phyloP scores from a whole-genome alignment of 2,888 invertebrate genomes.

The Scaptomyza reducta region DNA sequence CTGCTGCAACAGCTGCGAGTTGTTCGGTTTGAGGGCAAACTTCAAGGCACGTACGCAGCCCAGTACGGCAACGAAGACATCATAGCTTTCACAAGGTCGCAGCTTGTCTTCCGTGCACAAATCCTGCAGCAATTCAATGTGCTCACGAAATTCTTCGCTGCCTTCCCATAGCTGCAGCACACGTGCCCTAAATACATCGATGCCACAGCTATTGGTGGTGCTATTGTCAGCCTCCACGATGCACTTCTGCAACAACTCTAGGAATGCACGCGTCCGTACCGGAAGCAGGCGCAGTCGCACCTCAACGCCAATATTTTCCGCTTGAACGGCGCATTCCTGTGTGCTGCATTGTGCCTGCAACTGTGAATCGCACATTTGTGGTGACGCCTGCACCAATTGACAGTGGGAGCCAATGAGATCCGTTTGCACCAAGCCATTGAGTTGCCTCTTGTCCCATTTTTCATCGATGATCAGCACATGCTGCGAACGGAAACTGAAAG shows the following conservation, averaged over 20 bases:
- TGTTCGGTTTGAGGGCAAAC: constrained; percentile 67
- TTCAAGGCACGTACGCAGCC: constrained; percentile 69
- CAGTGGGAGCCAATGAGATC: constrained; percentile 15
- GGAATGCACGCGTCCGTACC: constrained; percentile 52
- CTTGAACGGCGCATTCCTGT: constrained; percentile 62
- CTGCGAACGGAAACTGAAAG: constrained; percentile 11
- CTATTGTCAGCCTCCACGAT: constrained; percentile 6
- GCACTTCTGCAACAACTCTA: constrained; percentile 54
- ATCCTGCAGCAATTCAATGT: constrained; percentile 67
- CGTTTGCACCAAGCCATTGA: constrained; percentile 57
- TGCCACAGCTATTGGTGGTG: constrained; percentile 10
- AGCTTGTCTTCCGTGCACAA: constrained; percentile 40
- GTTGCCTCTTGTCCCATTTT: constrained; percentile 20
- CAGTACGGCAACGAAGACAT: constrained; percentile 75
- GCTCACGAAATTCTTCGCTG: constrained; percentile 70
- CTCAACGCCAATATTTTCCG: constrained; percentile 65
- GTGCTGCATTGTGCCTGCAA: constrained; percentile 36
- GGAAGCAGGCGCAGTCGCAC: constrained; percentile 60
- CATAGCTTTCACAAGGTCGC: constrained; percentile 56
- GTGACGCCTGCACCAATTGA: constrained; percentile 35
- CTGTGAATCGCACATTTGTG: constrained; percentile 42
- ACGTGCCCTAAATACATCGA: constrained; percentile 45
- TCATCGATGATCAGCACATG: constrained; percentile 23
- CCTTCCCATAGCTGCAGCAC: constrained; percentile 67
- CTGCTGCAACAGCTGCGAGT: constrained; percentile 67